Percentiles rank a stretch among this genome's conserved stretches.
These are phyloP conservation scores for Tachuris rubrigastra DNA, from an alignment of 2,113 vertebrate genomes.

Conservation along the genomic window DNA sequence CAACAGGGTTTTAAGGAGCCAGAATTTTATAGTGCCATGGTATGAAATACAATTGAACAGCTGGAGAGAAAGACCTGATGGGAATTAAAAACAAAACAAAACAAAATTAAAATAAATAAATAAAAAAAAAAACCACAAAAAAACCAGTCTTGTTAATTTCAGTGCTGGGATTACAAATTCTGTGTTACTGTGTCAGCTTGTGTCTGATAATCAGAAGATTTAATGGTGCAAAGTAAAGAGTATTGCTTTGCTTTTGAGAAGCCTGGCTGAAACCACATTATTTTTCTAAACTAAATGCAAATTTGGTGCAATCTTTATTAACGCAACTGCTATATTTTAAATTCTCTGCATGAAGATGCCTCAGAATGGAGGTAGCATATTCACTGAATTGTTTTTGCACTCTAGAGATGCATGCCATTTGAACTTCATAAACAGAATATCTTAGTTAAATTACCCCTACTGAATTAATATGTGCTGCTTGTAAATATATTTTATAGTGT, in stretches of 20 bases:
- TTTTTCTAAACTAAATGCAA: conserved; percentile 28
- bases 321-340: background rate
- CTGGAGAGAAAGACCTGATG: conserved; percentile 8
- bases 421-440: background rate
- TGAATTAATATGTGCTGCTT: background rate
- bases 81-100: background rate
- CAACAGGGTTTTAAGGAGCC: background rate
- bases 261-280: conserved; percentile 1
- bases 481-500: background rate
- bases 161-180: conserved; percentile 23
- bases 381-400: background rate
- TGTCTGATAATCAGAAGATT: conserved; percentile 18
- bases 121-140: conserved; percentile 4
- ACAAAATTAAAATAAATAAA: too few species aligned
- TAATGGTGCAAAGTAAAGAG: conserved; percentile 30
- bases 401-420: conserved; percentile 1
- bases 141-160: conserved; percentile 15
- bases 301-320: conserved; percentile 31
- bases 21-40: conserved; percentile 48
- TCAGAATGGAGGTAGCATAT: background rate
- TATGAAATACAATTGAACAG: conserved; percentile 54
- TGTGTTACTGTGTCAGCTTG: background rate
- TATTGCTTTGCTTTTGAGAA: conserved; percentile 48
- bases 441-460: background rate
- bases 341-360: background rate